Base-by-base conservation (phyloP, 2,888 invertebrate species). In the Cenopis cana region DNA sequence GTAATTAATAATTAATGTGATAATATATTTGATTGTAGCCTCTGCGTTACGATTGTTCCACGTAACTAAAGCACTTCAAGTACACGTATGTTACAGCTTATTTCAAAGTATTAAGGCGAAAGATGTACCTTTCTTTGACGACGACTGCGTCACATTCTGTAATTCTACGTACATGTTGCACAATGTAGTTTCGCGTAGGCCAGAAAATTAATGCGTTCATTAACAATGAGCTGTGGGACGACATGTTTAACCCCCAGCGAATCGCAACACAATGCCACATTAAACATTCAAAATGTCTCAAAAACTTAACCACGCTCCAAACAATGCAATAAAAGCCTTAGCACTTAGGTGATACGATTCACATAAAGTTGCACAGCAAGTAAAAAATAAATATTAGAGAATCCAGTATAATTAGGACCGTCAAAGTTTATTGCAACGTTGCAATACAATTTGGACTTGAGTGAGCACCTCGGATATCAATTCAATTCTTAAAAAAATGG, bases 181-280 rank as follows among this genome's bases (percentile, higher is more conserved):
- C 56, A 68, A 61, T 29, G 29, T n/a, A 65, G 59, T 68, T 68
- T 62, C 49, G 49, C 68, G 68, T 69, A 41, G 68, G 68, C 60
- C 18, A 55, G n/a, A 33, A 55, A 69, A 69, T 69, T 68, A 68
- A 61, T 56, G 46, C 29, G 12, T 56, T 66, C 54, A 17, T 36
- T 59, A 54, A 65, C 70, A 70, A 64, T 65, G 55, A 62, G 36
- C 59, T 54, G 65, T 70, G 70, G 70, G 65, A 65, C 70, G 66
- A 60, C 46, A 60, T 38, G 52, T 60, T 54, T 60, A 70, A 70
- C 46, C 70, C 69, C 49, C 33, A 61, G 61, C 8, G 55, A 62
- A 46, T 46, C 24, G 49, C 46, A 61, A 46, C 38, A 69, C 66
- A 70, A 66, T 66, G 59, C 33, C 17, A 8, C 70, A 66, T 70